Conservation (phyloP, 2,797 vertebrate species). For the Chiloscyllium punctatum region DNA sequence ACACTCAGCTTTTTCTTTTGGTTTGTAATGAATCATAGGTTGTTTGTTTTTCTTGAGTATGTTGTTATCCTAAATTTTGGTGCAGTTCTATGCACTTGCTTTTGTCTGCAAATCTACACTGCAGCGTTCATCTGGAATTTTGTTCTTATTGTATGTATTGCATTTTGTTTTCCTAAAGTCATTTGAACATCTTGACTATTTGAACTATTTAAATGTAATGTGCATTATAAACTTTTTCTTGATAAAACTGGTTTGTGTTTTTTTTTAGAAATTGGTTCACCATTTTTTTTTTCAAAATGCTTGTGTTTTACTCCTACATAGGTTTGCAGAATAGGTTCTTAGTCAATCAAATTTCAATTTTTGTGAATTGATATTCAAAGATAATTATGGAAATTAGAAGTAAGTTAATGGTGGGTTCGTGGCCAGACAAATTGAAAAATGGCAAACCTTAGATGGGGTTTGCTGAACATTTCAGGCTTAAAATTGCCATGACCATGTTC, state of each 20-base stretch:
- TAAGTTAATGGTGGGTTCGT: not conserved
- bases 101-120: not conserved
- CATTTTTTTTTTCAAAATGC: not conserved
- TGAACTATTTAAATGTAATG: constrained; percentile 24
- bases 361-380: not conserved
- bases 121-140: constrained; percentile 5
- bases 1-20: not conserved
- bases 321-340: not conserved
- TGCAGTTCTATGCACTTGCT: not conserved
- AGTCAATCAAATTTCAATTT: not conserved
- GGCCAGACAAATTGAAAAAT: not conserved
- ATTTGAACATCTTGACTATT: not conserved
- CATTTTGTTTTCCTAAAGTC: constrained; percentile 21
- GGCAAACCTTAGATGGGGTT: not conserved
- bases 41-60: not conserved
- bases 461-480: not conserved
- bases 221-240: not conserved
- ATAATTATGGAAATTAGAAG: not conserved
- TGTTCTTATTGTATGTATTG: not conserved
- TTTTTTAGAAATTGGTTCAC: constrained; percentile 17
- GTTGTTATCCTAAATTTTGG: not conserved
- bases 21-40: not conserved
- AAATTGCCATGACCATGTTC: not conserved
- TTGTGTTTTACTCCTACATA: not conserved
- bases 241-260: constrained; percentile 11